phyloP scores from a whole-genome alignment of 2,888 invertebrate species.

The Heliconius cydno region DNA sequence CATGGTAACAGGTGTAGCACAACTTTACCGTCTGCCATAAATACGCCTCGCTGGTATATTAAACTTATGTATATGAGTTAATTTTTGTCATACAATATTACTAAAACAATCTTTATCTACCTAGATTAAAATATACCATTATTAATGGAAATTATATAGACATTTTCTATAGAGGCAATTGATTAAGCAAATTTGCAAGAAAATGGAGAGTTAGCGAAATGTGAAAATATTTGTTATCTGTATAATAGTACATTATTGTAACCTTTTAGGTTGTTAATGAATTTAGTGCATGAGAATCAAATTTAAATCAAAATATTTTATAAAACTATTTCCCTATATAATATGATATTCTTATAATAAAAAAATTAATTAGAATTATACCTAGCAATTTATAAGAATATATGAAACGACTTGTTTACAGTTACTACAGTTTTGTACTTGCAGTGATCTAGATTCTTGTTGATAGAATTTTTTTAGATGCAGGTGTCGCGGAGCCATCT shows the following conservation, averaged over 20 bases:
- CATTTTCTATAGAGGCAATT: no score
- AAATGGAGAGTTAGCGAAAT: neutral
- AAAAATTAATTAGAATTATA: neutral
- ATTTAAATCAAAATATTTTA: no score
- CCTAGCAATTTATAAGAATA: neutral
- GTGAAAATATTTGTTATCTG: neutral
- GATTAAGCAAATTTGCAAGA: no score
- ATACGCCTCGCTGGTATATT: conserved; percentile 18
- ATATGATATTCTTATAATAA: neutral
- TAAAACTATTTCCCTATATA: no score
- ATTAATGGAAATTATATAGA: neutral
- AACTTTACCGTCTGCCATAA: conserved; percentile 28
- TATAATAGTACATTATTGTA: no score
- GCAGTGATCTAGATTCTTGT: conserved; percentile 19
- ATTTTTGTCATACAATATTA: conserved; percentile 2
- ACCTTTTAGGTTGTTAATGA: no score
- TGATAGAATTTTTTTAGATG: conserved; percentile 17
- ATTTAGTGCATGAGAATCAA: no score
- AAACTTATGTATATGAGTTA: conserved; percentile 5
- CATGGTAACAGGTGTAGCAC: conserved; percentile 36
- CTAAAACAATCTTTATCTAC: neutral
- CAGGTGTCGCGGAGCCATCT: conserved; percentile 27
- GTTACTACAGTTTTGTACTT: neutral
- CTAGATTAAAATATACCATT: neutral
- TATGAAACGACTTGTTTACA: neutral